Evolutionary conservation across 37 sponge, comb jelly and placozoan species (phyloP).

Genomic region (Oopsacas minuta): DNA sequence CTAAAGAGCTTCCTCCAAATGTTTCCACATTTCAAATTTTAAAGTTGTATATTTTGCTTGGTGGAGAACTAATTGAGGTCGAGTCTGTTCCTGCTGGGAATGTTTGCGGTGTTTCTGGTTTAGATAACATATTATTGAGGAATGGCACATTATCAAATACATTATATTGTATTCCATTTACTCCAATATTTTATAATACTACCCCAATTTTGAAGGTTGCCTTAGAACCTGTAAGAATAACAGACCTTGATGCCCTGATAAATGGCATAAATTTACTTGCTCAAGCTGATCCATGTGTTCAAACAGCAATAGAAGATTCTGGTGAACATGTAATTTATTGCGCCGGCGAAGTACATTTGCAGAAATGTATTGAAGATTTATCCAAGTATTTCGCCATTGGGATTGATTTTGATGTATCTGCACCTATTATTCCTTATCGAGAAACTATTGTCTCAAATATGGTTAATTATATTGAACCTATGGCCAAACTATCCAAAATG

Average conservation of each 20-base stretch:
- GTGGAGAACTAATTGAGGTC: constrained; percentile 53
- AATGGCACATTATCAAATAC: constrained; percentile 70
- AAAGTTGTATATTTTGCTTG: constrained; percentile 81
- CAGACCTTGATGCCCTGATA: constrained; percentile 47
- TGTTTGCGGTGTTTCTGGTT: constrained; percentile 75
- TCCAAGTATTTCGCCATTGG: constrained; percentile 29
- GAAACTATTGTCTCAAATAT: constrained; percentile 78
- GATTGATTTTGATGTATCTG: constrained; percentile 70
- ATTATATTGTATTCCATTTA: constrained; percentile 68
- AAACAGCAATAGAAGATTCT: constrained; percentile 55
- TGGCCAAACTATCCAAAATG: constrained; percentile 29
- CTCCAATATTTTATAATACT: constrained; percentile 49
- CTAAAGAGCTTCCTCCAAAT: constrained; percentile 14
- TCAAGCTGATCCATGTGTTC: constrained; percentile 85
- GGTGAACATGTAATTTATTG: constrained; percentile 76
- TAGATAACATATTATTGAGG: constrained; percentile 59
- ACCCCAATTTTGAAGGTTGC: constrained; percentile 82
- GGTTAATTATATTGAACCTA: constrained; percentile 68
- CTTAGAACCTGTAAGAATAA: constrained; percentile 60
- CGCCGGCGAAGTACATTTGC: constrained; percentile 91
- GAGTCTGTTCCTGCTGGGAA: constrained; percentile 70
- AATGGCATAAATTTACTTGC: constrained; percentile 73
- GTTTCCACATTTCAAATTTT: constrained; percentile 23
- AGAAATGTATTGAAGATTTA: constrained; percentile 84
- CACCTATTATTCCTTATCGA: constrained; percentile 82